A percentile compares a stretch with the other conserved stretches of the same genome.
These are phyloP conservation scores for Oncorhynchus keta DNA, from an alignment of 2,113 vertebrate species.

Conservation along the genomic window DNA sequence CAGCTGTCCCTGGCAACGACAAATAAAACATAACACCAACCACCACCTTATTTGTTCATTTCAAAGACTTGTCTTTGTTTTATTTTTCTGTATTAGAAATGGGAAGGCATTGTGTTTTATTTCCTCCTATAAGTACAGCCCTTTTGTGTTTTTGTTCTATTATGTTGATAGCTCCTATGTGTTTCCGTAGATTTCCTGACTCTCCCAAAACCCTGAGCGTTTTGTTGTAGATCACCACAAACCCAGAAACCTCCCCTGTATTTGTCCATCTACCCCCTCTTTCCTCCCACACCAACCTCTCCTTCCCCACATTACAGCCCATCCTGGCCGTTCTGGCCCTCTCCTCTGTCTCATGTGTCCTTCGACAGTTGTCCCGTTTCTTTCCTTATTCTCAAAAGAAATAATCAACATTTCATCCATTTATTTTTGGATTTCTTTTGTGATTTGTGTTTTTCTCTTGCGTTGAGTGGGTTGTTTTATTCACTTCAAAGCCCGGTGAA, in stretches of 20 bases:
- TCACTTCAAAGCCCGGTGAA: conserved; percentile 62
- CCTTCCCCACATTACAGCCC: conserved; percentile 10
- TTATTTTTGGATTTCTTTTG: conserved; percentile 39
- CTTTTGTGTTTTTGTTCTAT: conserved; percentile 57
- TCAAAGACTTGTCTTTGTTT: conserved; percentile 17
- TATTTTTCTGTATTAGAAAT: conserved; percentile 50
- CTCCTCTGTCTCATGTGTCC: conserved; percentile 48
- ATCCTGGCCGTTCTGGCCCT: conserved; percentile 19
- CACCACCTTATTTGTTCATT: conserved; percentile 27
- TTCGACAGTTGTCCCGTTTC: conserved; percentile 41
- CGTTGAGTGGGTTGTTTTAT: conserved; percentile 55
- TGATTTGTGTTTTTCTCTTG: conserved; percentile 25
- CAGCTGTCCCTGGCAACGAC: conserved; percentile 22
- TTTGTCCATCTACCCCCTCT: conserved; percentile 53
- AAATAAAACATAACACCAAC: conserved; percentile 34
- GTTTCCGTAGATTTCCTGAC: conserved; percentile 19
- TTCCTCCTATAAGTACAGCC: conserved; percentile 63
- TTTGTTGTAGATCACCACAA: conserved; percentile 62
- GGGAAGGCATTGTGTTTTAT: conserved; percentile 43
- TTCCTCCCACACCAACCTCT: conserved; percentile 58
- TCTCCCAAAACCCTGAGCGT: conserved; percentile 46
- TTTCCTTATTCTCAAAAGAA: conserved; percentile 19
- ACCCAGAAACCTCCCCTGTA: conserved; percentile 58
- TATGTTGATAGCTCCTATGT: conserved; percentile 22
- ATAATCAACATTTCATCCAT: conserved; percentile 40